These are phyloP conservation scores for Caenorhabditis latens DNA, from an alignment of 1,140 invertebrate species.

Conservation along the genomic window DNA sequence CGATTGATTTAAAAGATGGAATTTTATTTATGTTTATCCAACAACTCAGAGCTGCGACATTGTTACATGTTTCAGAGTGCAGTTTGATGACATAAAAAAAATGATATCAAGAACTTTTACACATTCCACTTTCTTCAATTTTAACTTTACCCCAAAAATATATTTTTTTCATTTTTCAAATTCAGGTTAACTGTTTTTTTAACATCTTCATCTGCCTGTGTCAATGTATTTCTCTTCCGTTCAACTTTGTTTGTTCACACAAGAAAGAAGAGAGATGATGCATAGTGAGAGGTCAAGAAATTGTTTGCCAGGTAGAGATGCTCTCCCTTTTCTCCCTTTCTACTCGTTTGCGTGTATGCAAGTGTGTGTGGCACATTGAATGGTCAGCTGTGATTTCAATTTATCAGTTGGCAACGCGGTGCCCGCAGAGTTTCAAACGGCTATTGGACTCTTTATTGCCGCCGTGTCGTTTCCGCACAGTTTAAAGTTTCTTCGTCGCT, in stretches of 20 bases:
- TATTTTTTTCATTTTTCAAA: too few species aligned
- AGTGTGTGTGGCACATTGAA: slow-evolving; percentile 38
- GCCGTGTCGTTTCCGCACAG: not conserved
- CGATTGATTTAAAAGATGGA: too few species aligned
- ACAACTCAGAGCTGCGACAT: too few species aligned
- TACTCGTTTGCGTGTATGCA: not conserved
- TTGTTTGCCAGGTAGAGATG: slow-evolving; percentile 49
- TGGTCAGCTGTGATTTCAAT: slow-evolving; percentile 55
- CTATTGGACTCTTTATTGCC: slow-evolving; percentile 41
- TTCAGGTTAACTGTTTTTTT: too few species aligned
- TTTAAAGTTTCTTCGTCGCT: slow-evolving; percentile 13
- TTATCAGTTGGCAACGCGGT: slow-evolving; percentile 39
- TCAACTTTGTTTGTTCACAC: slow-evolving; percentile 46
- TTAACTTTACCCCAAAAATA: too few species aligned
- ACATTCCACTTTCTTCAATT: too few species aligned
- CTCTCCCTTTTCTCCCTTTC: slow-evolving; percentile 2
- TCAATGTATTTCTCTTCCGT: slow-evolving; percentile 13
- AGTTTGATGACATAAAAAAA: too few species aligned
- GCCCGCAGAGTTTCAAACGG: slow-evolving; percentile 33
- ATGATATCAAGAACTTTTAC: too few species aligned
- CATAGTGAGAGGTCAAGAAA: slow-evolving; percentile 52
- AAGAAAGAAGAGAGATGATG: slow-evolving; percentile 41
- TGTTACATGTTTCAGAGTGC: too few species aligned
- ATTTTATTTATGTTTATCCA: too few species aligned
- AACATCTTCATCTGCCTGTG: not conserved